phyloP scores from a whole-genome alignment of 1,140 invertebrate species.

The Zeugodacus cucurbitae region DNA sequence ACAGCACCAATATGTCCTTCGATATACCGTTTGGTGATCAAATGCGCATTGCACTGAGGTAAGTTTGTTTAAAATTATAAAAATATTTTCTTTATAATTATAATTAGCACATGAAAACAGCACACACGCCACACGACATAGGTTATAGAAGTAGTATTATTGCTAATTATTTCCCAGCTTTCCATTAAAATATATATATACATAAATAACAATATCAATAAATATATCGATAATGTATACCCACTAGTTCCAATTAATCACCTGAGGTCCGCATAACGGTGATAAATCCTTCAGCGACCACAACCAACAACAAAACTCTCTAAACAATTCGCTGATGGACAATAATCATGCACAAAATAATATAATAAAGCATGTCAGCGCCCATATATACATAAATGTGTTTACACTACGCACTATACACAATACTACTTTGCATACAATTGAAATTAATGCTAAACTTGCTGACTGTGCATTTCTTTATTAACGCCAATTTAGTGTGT shows the following conservation, averaged over 20 bases:
- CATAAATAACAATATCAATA: no score
- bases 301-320: neutral
- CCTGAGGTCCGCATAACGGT: no score
- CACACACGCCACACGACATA: no score
- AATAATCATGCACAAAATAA: neutral
- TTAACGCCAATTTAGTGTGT: constrained; percentile 5
- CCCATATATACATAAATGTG: neutral
- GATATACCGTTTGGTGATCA: constrained; percentile 63
- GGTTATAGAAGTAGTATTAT: no score
- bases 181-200: no score
- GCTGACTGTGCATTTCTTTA: neutral
- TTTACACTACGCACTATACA: neutral
- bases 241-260: neutral
- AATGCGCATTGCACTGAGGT: constrained; percentile 63
- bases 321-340: neutral
- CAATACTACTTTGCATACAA: neutral
- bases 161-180: no score
- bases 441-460: neutral
- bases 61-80: constrained; percentile 45
- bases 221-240: no score
- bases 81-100: neutral
- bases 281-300: neutral
- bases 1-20: constrained; percentile 56
- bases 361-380: neutral
- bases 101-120: neutral